Percentiles rank a stretch among this genome's conserved stretches.
Conservation (phyloP, 2,888 invertebrate genomes). For the Diplolepis rosae region DNA sequence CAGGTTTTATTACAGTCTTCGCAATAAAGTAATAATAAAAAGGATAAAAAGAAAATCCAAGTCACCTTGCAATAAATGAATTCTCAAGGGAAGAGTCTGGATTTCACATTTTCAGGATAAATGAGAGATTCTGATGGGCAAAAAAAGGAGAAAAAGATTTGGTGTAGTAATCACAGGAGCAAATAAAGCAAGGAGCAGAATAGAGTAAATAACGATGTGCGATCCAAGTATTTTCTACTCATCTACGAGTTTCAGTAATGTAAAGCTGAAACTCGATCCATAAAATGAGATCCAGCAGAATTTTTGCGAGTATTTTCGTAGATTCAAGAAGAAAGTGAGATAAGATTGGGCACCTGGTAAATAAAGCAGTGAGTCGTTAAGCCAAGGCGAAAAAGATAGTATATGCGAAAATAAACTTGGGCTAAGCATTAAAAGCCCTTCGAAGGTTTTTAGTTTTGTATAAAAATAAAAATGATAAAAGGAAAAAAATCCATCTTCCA, state of each 20-base stretch:
- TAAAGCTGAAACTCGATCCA: background rate
- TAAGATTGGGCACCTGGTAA: background rate
- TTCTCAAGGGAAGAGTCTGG: background rate
- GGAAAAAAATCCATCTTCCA: background rate
- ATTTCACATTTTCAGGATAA: constrained; percentile 1
- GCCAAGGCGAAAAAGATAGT: background rate
- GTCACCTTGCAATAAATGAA: background rate
- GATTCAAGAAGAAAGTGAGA: background rate
- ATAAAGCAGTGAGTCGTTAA: background rate
- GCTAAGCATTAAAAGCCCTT: background rate
- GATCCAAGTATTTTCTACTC: constrained; percentile 18
- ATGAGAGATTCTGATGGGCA: background rate
- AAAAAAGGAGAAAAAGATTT: background rate
- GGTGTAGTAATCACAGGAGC: constrained; percentile 1
- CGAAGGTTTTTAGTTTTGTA: background rate
- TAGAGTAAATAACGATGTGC: background rate
- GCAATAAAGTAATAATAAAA: background rate
- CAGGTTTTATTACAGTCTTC: background rate
- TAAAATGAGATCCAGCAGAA: background rate
- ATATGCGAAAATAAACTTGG: background rate
- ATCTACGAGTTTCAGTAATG: background rate
- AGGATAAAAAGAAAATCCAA: background rate
- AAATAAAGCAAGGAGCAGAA: background rate
- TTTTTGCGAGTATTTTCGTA: background rate
- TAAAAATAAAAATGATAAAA: constrained; percentile 6